These are phyloP conservation scores for Monarcha castaneiventris DNA, from an alignment of 2,113 vertebrate species.

Conservation along the genomic window DNA sequence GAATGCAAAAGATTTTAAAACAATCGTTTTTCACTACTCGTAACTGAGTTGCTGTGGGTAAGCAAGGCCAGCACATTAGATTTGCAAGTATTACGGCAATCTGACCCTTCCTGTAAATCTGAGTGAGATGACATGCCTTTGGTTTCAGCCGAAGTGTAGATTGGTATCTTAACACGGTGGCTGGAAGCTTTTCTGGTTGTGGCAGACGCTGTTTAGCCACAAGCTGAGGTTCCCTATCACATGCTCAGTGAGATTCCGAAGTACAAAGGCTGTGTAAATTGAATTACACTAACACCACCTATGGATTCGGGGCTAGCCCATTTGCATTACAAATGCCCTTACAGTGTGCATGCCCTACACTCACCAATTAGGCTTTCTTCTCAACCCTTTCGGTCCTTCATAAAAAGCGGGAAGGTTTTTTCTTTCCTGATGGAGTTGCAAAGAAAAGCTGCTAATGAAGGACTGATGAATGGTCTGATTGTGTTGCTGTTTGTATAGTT, in stretches of 20 bases:
- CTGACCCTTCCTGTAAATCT: background rate
- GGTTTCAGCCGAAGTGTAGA: background rate
- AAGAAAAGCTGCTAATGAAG: conserved; percentile 75
- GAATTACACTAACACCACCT: conserved; percentile 5
- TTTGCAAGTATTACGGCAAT: background rate
- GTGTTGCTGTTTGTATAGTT: conserved; percentile 77
- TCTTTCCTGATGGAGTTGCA: conserved; percentile 29
- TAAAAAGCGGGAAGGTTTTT: conserved; percentile 58
- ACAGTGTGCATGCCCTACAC: background rate
- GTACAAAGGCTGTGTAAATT: background rate
- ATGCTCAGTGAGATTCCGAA: background rate
- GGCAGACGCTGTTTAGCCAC: background rate
- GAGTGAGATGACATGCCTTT: background rate
- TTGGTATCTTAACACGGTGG: background rate
- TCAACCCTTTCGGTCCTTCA: conserved; percentile 10
- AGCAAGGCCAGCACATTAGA: background rate
- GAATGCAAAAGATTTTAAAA: background rate
- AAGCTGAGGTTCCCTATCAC: background rate
- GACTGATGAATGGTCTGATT: conserved; percentile 75
- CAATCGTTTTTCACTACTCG: background rate
- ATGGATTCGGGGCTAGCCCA: conserved; percentile 12
- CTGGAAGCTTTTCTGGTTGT: background rate
- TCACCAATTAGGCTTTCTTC: conserved; percentile 70
- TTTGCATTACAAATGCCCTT: conserved; percentile 53
- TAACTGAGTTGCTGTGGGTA: background rate